These are phyloP conservation scores for Pyrrhia umbra DNA, from an alignment of 2,888 invertebrate genomes.

Conservation along the genomic window DNA sequence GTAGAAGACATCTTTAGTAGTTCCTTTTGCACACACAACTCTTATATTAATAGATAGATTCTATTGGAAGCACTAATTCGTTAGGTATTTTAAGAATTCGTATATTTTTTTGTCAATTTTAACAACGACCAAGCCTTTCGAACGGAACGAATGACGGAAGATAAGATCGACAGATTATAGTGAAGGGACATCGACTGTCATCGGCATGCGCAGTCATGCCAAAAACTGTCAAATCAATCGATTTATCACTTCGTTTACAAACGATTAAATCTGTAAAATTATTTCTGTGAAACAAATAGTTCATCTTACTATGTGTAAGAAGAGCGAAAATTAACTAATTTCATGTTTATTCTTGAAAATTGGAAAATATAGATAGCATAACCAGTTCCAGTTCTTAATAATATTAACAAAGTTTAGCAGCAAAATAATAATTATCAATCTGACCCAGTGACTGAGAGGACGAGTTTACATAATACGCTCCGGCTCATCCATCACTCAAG, in stretches of 20 bases:
- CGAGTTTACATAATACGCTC: too few relatives aligned
- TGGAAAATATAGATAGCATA: too few relatives aligned
- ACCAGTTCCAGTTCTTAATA: too few relatives aligned
- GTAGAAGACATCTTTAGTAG: constrained; percentile 75
- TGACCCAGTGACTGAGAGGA: too few relatives aligned
- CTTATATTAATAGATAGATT: constrained; percentile 19
- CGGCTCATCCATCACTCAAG: too few relatives aligned
- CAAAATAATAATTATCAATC: too few relatives aligned
- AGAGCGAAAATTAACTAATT: too few relatives aligned
- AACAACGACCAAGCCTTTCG: constrained; percentile 49
- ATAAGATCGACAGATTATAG: constrained; percentile 46
- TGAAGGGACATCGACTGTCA: constrained; percentile 13
- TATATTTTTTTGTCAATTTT: constrained; percentile 36
- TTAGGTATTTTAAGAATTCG: constrained; percentile 23
- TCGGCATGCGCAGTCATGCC: constrained; percentile 2
- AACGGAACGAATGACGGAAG: constrained; percentile 44
- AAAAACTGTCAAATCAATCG: background rate
- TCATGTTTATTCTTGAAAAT: too few relatives aligned
- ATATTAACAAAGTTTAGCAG: too few relatives aligned
- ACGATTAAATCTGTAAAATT: background rate
- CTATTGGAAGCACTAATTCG: constrained; percentile 34
- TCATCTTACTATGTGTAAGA: too few relatives aligned
- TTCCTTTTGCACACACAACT: constrained; percentile 32
- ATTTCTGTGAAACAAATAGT: too few relatives aligned
- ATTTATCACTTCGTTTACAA: background rate